Conservation (phyloP, 2,113 vertebrate species). For the Paraplagusia blochii region DNA sequence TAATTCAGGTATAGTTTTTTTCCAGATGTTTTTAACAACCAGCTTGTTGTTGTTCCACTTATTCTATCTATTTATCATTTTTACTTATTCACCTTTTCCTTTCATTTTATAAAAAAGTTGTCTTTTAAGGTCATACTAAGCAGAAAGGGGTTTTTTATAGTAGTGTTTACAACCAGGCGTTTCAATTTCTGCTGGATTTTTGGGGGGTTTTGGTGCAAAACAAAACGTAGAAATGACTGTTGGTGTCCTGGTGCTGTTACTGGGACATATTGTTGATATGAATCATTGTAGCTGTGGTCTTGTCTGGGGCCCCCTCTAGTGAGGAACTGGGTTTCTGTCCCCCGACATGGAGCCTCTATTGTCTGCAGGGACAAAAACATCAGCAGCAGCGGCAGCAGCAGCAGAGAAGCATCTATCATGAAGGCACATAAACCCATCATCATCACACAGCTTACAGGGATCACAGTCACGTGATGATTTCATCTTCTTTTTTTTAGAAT, state of each 20-base stretch:
- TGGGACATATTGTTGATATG: not conserved
- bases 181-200: too few species aligned
- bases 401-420: not conserved
- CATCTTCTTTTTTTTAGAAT: not conserved
- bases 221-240: too few species aligned
- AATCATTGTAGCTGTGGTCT: slow-evolving; percentile 19
- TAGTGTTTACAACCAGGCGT: too few species aligned
- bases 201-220: too few species aligned
- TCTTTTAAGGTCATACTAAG: too few species aligned
- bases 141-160: too few species aligned
- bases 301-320: slow-evolving; percentile 78
- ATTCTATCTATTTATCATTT: too few species aligned
- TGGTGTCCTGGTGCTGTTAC: not conserved
- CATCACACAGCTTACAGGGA: not conserved
- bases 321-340: slow-evolving; percentile 52
- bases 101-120: too few species aligned
- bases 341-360: slow-evolving; percentile 50
- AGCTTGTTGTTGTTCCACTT: too few species aligned
- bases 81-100: too few species aligned
- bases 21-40: too few species aligned
- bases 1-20: too few species aligned
- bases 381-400: not conserved
- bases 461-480: not conserved
- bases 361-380: slow-evolving; percentile 47
- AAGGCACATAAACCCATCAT: slow-evolving; percentile 1